Conservation (phyloP, 2,797 vertebrate species). For the Hydrocynus forskahlii region DNA sequence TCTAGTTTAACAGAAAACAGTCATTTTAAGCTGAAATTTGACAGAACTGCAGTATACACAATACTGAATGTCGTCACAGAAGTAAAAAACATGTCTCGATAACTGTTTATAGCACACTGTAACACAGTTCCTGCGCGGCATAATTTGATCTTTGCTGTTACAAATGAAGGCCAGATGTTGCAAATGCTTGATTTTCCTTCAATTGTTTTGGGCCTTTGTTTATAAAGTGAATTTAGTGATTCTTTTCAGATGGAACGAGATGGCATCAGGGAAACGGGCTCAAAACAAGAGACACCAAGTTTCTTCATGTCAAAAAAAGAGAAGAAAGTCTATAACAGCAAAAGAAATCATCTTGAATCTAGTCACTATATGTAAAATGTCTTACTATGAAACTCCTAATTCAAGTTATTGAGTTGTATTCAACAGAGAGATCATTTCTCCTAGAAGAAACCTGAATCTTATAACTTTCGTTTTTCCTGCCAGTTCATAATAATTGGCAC, state of each 20-base stretch:
- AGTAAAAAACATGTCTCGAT: neutral
- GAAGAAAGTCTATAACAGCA: too few relatives aligned
- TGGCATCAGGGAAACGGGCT: neutral
- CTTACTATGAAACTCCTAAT: too few relatives aligned
- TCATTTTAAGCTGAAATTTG: neutral
- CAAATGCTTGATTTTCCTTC: conserved; percentile 31
- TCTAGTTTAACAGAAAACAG: neutral
- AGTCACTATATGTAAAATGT: too few relatives aligned
- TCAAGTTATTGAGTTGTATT: too few relatives aligned
- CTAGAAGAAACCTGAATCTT: too few relatives aligned
- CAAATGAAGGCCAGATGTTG: neutral
- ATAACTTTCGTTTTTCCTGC: too few relatives aligned
- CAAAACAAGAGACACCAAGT: neutral
- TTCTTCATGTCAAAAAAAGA: neutral
- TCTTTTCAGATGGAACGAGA: conserved; percentile 13
- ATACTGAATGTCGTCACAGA: neutral
- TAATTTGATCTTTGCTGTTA: neutral
- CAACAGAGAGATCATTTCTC: too few relatives aligned
- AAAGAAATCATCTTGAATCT: too few relatives aligned
- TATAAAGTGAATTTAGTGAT: conserved; percentile 3
- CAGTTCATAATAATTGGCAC: too few relatives aligned
- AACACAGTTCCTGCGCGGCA: neutral
- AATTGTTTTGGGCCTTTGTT: conserved; percentile 14
- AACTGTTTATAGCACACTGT: neutral
- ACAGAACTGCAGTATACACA: neutral